These are phyloP conservation scores for Drosophila hydei DNA, from an alignment of 1,140 invertebrate species.

Conservation along the genomic window DNA sequence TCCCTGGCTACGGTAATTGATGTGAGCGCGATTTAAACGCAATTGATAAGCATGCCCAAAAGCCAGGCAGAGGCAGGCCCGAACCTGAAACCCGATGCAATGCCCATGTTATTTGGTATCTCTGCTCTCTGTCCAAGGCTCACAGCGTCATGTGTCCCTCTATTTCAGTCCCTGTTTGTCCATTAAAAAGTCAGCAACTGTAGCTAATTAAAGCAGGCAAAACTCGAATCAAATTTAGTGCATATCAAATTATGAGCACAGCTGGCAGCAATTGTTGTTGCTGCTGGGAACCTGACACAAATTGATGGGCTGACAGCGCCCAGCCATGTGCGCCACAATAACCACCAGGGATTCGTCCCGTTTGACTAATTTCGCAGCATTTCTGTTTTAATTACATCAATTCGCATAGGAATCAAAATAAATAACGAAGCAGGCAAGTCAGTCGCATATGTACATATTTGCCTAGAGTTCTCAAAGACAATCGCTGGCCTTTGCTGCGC, in stretches of 20 bases:
- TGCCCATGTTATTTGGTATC: not conserved
- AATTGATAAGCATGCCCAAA: slow-evolving; percentile 68
- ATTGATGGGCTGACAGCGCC: slow-evolving; percentile 51
- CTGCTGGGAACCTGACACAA: slow-evolving; percentile 66
- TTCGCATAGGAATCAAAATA: slow-evolving; percentile 61
- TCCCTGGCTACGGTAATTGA: slow-evolving; percentile 58
- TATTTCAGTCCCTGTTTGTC: slow-evolving; percentile 45
- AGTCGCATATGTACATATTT: slow-evolving; percentile 27
- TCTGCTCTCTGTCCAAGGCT: not conserved
- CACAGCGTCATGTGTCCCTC: slow-evolving; percentile 22
- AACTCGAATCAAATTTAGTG: slow-evolving; percentile 79
- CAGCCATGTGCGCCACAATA: slow-evolving; percentile 61
- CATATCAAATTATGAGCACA: slow-evolving; percentile 79
- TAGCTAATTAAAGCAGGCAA: slow-evolving; percentile 74
- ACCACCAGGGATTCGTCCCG: slow-evolving; percentile 56
- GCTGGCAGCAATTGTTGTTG: slow-evolving; percentile 70
- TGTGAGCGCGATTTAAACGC: slow-evolving; percentile 71
- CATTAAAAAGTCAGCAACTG: slow-evolving; percentile 80
- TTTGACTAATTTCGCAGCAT: slow-evolving; percentile 56
- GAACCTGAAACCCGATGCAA: slow-evolving; percentile 18
- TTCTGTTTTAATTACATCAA: slow-evolving; percentile 70
- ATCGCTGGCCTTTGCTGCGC: too few species aligned
- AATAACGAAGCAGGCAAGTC: slow-evolving; percentile 18
- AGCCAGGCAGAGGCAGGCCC: not conserved
- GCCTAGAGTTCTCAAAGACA: slow-evolving; percentile 10